Base-by-base conservation (phyloP, 2,113 vertebrate species). In the Girardinichthys multiradiatus region DNA sequence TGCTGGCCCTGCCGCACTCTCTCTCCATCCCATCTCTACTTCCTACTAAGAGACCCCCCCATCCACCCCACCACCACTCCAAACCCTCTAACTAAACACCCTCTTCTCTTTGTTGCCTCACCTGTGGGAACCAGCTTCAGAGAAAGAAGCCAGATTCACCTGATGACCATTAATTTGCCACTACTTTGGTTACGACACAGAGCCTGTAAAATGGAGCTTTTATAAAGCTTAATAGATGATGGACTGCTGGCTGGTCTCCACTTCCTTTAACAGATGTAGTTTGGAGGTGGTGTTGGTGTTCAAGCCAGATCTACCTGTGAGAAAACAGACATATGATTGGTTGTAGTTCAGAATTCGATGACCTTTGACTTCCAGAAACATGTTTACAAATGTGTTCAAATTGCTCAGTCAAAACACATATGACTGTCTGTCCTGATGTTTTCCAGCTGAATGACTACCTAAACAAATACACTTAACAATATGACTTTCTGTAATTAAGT, bases 121-220 rank as follows among this genome's bases (percentile, higher is more conserved):
- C 72, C 90, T 76, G 89, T 91, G 90, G 90, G 85, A 91, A 92
- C 89, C 17, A 31, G 71, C 75, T 75, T 51, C 42, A 69, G 74
- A 45, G 10, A 81, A 28, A 70, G 57, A 64, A 66, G 64, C 48
- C 57, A 19, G 45, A 75, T 74, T 83, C 83, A 85, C 81, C 70
- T 74, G 77, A 45, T 75, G 65, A 70, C 74, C 84, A 75, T 37
- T 65, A 82, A 62, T 76, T 71, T 61, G 57, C 57, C 65, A 33
- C 57, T 37, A 60, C 28, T 64, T 9, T 24, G 9, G 8, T 57
- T 57, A 39, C 11, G 37, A 39, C 10, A 39, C 10, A 39, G 12
- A 39, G 37, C 7, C 37, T 39, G 37, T 2, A 39, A 39, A 39
- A 12, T 39, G 12, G 11, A 39, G 10, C 13, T 39, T 39, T 39